phyloP scores from a whole-genome alignment of 2,888 invertebrate genomes.

The Heliconius charithonia region DNA sequence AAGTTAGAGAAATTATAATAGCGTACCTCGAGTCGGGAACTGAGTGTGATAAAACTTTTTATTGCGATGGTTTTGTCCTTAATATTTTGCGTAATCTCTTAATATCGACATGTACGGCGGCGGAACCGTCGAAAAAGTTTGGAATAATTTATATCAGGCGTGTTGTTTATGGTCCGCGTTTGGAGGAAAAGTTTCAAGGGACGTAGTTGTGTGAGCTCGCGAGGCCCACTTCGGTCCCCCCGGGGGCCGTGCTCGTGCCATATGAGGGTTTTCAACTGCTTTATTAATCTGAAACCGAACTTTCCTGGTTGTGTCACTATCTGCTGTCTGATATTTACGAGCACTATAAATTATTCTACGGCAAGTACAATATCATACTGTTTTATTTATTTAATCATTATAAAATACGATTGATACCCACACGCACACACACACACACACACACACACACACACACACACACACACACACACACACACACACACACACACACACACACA shows the following conservation, averaged over 20 bases:
- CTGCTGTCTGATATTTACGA: not conserved
- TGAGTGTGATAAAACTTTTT: conserved; percentile 37
- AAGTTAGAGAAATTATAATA: conserved; percentile 17
- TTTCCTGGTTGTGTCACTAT: not conserved
- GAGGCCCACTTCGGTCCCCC: not conserved
- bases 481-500: too few relatives aligned
- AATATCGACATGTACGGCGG: conserved; percentile 37
- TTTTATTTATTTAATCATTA: not conserved
- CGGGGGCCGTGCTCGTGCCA: conserved; percentile 5
- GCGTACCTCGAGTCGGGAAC: conserved; percentile 4
- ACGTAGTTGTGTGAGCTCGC: conserved; percentile 29
- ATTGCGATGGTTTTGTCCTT: conserved; percentile 35
- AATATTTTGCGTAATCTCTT: conserved; percentile 43
- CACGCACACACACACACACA: too few relatives aligned
- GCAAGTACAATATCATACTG: too few relatives aligned
- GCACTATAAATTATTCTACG: not conserved
- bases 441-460: too few relatives aligned
- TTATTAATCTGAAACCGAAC: conserved; percentile 24
- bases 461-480: too few relatives aligned
- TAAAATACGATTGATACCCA: too few relatives aligned
- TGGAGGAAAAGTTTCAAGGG: conserved; percentile 32
- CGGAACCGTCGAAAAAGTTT: conserved; percentile 34
- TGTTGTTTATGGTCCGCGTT: conserved; percentile 39
- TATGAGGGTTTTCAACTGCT: conserved; percentile 26
- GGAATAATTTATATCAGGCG: conserved; percentile 42